Evolutionary conservation across 2,113 vertebrate genomes (phyloP).

Genomic region (Ibidorhyncha struthersii): DNA sequence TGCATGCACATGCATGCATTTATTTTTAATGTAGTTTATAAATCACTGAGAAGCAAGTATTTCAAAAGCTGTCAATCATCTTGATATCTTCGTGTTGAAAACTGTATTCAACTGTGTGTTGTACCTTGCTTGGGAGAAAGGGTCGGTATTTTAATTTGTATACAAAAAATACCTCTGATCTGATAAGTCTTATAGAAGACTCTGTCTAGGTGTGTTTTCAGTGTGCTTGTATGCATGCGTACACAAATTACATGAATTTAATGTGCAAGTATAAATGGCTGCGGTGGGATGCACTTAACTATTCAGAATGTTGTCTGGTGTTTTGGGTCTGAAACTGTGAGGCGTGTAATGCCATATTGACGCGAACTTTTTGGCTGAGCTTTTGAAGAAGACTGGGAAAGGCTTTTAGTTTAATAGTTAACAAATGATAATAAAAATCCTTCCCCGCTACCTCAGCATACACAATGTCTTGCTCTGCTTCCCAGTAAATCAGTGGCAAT

Average conservation of each 20-base stretch:
- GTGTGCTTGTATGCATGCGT: neutral
- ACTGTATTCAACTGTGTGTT: neutral
- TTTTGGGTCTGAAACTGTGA: neutral
- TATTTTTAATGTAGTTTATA: conserved; percentile 3
- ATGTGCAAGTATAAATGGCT: neutral
- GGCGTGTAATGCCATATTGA: neutral
- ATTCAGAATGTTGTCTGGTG: neutral
- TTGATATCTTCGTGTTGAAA: neutral
- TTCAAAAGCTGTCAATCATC: neutral
- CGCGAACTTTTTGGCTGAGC: neutral
- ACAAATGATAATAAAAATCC: neutral
- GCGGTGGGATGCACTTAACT: neutral
- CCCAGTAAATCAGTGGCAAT: neutral
- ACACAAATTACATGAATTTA: neutral
- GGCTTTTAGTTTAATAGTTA: neutral
- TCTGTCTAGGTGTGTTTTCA: neutral
- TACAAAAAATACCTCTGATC: neutral
- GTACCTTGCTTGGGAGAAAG: neutral
- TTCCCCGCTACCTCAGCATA: neutral
- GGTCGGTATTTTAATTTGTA: neutral
- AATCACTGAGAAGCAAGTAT: neutral
- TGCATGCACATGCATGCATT: neutral
- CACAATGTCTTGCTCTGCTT: neutral
- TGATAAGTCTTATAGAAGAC: neutral
- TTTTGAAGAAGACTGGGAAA: neutral